phyloP scores from a whole-genome alignment of 2,888 invertebrate species.

The Lamproptera curius region DNA sequence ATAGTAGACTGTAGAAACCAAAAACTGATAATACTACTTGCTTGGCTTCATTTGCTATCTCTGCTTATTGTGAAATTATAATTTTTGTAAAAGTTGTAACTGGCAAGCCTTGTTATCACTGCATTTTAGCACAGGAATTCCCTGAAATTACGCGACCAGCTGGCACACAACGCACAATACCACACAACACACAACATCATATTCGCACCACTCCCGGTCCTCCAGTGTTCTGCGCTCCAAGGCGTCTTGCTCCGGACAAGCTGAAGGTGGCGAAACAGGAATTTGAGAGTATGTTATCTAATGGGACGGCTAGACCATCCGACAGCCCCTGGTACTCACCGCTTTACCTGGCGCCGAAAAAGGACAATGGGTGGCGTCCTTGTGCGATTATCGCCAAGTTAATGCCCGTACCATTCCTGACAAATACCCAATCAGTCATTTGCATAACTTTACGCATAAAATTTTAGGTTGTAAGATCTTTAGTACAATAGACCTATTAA shows the following conservation, averaged over 20 bases:
- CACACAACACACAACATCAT: conserved; percentile 15
- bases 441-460: conserved; percentile 21
- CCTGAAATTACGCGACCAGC: conserved; percentile 21
- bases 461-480: conserved; percentile 14
- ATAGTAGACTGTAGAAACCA: conserved; percentile 34
- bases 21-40: too few species aligned
- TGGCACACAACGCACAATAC: conserved; percentile 20
- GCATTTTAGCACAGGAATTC: conserved; percentile 16
- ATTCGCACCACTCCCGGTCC: not conserved
- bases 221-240: not conserved
- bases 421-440: not conserved
- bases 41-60: too few species aligned
- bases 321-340: conserved; percentile 23
- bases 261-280: conserved; percentile 26
- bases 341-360: conserved; percentile 35
- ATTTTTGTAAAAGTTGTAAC: too few species aligned
- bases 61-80: too few species aligned
- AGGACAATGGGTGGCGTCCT: conserved; percentile 26
- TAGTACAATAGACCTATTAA: not conserved
- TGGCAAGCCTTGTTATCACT: not conserved
- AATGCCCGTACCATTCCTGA: not conserved
- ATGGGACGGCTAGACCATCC: conserved; percentile 25
- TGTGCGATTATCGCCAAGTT: conserved; percentile 22
- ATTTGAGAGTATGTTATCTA: conserved; percentile 21
- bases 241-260: not conserved